Conservation (phyloP, 2,888 invertebrate species). For the Itoplectis maculator region DNA sequence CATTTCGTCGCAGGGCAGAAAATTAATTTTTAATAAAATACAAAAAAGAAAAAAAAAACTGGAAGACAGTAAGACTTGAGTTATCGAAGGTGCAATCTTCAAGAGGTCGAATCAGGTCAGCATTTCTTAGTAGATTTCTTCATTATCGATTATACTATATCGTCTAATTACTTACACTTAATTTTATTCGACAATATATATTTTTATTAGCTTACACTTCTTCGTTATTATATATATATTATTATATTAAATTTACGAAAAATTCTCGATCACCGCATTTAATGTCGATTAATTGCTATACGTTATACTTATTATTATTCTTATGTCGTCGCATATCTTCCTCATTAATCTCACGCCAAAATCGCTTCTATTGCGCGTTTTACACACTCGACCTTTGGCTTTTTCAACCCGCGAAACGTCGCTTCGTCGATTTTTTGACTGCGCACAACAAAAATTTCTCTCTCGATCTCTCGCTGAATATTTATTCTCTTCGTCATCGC, state of each 20-base stretch:
- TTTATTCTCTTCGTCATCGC: neutral
- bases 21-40: constrained; percentile 15
- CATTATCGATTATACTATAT: constrained; percentile 55
- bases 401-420: constrained; percentile 49
- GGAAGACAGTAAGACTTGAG: constrained; percentile 54
- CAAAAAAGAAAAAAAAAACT: neutral
- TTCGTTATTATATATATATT: constrained; percentile 42
- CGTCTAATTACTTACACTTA: constrained; percentile 43
- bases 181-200: constrained; percentile 10
- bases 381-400: constrained; percentile 23
- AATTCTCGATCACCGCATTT: too few species aligned
- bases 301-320: constrained; percentile 40
- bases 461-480: constrained; percentile 10
- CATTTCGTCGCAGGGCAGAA: neutral
- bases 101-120: constrained; percentile 66
- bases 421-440: too few species aligned
- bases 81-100: constrained; percentile 66
- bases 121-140: constrained; percentile 61
- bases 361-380: constrained; percentile 45
- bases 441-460: neutral
- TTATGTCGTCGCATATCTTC: constrained; percentile 67
- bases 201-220: constrained; percentile 45
- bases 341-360: constrained; percentile 66
- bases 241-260: constrained; percentile 25
- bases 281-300: constrained; percentile 14